These are phyloP conservation scores for Myotis yumanensis DNA, from an alignment of 2,113 vertebrate genomes.

Conservation along the genomic window DNA sequence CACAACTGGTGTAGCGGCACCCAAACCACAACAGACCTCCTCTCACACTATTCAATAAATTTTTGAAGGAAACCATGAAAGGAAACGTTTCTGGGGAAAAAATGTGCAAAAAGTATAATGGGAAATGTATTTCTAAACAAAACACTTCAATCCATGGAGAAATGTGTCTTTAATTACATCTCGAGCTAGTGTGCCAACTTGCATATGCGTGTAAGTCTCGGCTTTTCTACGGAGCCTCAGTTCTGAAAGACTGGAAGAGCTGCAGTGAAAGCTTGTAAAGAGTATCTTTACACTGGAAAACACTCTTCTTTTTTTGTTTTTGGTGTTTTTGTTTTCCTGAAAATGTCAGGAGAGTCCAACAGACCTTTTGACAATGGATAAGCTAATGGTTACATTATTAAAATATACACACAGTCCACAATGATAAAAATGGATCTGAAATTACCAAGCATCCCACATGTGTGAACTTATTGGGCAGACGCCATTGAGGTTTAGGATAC, in stretches of 20 bases:
- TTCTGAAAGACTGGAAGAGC: slow-evolving; percentile 45
- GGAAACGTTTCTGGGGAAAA: slow-evolving; percentile 56
- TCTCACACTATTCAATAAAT: slow-evolving; percentile 61
- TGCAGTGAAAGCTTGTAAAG: slow-evolving; percentile 21
- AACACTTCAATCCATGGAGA: slow-evolving; percentile 66
- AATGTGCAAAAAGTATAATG: slow-evolving; percentile 71
- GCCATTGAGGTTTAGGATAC: background rate
- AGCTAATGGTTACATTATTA: background rate
- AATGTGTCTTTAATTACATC: slow-evolving; percentile 79
- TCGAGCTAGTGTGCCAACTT: slow-evolving; percentile 41
- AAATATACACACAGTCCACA: background rate
- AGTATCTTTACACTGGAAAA: background rate
- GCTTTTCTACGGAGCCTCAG: slow-evolving; percentile 41
- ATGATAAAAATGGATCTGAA: slow-evolving; percentile 41
- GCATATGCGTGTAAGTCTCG: background rate
- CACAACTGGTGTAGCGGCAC: slow-evolving; percentile 47
- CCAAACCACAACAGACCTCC: slow-evolving; percentile 61
- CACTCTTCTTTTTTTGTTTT: background rate
- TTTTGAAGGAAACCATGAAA: slow-evolving; percentile 65
- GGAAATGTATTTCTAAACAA: slow-evolving; percentile 75
- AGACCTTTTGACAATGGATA: background rate
- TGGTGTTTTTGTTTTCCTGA: background rate
- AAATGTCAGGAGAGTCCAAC: background rate
- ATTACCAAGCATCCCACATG: background rate
- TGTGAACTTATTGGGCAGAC: background rate